Percentiles rank a stretch among this genome's conserved stretches.
phyloP scores from a whole-genome alignment of 2,888 invertebrate species.

The Pegoplata infirma region DNA sequence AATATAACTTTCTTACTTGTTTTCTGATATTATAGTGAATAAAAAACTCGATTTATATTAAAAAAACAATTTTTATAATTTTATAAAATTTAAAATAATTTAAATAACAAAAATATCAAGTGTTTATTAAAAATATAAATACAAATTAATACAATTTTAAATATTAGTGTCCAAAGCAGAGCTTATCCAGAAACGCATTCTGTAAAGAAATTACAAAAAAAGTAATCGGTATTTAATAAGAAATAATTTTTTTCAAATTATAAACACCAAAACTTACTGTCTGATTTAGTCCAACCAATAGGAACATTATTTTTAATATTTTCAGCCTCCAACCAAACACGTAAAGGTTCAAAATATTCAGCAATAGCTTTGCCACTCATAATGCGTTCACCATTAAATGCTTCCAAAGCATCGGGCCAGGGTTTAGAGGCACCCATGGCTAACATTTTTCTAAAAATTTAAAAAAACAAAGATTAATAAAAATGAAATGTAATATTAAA shows the following conservation, averaged over 20 bases:
- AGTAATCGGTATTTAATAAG: background rate
- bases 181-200: slow-evolving; percentile 46
- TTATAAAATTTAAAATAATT: too few relatives aligned
- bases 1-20: too few relatives aligned
- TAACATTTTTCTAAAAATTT: slow-evolving; percentile 81
- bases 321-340: slow-evolving; percentile 86
- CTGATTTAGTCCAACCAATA: slow-evolving; percentile 81
- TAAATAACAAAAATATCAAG: slow-evolving; percentile 27
- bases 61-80: too few relatives aligned
- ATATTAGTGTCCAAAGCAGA: too few relatives aligned
- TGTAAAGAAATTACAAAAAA: background rate
- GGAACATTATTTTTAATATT: slow-evolving; percentile 84
- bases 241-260: background rate
- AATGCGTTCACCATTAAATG: slow-evolving; percentile 85
- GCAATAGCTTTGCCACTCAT: slow-evolving; percentile 88
- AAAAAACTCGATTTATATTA: slow-evolving; percentile 48
- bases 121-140: background rate
- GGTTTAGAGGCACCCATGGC: slow-evolving; percentile 86
- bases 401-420: slow-evolving; percentile 92
- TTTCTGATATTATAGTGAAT: background rate
- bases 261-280: slow-evolving; percentile 70
- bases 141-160: too few relatives aligned
- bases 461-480: background rate
- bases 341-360: slow-evolving; percentile 89
- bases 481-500: too few relatives aligned